Evolutionary conservation across 2,888 invertebrate genomes (phyloP).

Genomic region (Balanococcus diminutus): DNA sequence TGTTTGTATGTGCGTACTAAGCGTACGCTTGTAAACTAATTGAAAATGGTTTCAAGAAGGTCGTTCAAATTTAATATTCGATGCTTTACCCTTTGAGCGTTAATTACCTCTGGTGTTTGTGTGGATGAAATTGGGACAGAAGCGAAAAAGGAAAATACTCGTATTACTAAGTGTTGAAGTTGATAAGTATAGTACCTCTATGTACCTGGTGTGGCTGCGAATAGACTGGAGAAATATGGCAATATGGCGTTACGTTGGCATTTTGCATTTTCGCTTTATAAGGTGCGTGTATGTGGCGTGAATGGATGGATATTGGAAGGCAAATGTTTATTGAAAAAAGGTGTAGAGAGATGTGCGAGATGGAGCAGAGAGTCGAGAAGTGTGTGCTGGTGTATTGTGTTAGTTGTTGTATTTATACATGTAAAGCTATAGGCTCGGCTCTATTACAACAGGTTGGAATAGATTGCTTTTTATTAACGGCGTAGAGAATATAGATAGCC

Average conservation of each 20-base stretch:
- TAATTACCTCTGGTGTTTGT: not conserved
- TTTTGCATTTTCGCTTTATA: conserved; percentile 1
- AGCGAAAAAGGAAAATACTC: not conserved
- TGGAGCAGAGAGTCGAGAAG: not conserved
- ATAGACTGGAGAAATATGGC: not conserved
- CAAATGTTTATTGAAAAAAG: not conserved
- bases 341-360: not conserved
- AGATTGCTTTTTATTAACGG: conserved; percentile 49
- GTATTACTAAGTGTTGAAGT: not conserved
- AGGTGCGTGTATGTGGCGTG: not conserved
- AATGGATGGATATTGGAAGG: not conserved
- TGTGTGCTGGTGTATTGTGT: not conserved
- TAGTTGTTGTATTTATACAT: conserved; percentile 2
- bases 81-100: not conserved
- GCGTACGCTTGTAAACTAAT: conserved; percentile 1
- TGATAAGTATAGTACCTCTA: not conserved
- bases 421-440: conserved; percentile 29
- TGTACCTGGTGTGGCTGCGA: not conserved
- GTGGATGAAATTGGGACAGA: not conserved
- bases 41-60: conserved; percentile 6
- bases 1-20: not conserved
- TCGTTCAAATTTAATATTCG: conserved; percentile 29
- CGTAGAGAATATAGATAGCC: conserved; percentile 16
- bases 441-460: conserved; percentile 40
- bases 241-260: not conserved